These are phyloP conservation scores for Pherbina coryleti DNA, from an alignment of 2,888 invertebrate genomes.

Conservation along the genomic window DNA sequence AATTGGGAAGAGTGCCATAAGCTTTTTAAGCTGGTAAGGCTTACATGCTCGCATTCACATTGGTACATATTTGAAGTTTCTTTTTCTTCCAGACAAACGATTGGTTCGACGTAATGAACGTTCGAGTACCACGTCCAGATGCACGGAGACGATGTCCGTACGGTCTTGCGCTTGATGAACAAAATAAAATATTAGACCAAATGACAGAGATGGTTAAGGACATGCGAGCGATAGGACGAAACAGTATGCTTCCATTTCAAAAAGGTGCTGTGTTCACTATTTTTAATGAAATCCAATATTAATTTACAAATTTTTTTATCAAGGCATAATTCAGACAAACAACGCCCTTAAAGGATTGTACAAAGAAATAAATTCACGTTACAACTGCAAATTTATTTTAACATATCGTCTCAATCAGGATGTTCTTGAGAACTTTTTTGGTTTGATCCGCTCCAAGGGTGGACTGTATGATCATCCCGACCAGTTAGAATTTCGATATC, in stretches of 20 bases:
- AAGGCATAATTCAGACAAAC: slow-evolving; percentile 37
- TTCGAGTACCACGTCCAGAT: slow-evolving; percentile 37
- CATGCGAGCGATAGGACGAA: slow-evolving; percentile 36
- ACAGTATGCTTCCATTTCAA: slow-evolving; percentile 36
- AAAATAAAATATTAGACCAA: slow-evolving; percentile 37
- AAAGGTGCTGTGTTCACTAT: slow-evolving; percentile 31
- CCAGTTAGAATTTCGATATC: no score
- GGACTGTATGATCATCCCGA: no score
- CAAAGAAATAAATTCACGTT: slow-evolving; percentile 4
- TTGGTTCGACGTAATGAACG: no score
- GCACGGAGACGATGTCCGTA: slow-evolving; percentile 35
- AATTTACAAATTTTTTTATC: slow-evolving; percentile 26
- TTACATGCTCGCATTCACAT: no score
- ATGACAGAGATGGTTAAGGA: slow-evolving; percentile 36
- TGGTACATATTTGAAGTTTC: slow-evolving; percentile 31
- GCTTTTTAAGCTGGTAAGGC: no score
- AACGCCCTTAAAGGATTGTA: slow-evolving; percentile 25
- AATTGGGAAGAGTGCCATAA: no score
- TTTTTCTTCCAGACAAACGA: slow-evolving; percentile 43
- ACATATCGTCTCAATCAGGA: slow-evolving; percentile 38
- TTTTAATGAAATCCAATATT: neutral
- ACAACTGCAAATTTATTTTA: neutral
- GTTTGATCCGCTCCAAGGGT: no score
- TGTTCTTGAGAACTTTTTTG: slow-evolving; percentile 41
- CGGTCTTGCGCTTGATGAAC: slow-evolving; percentile 39